Base-by-base conservation (phyloP, 2,888 invertebrate genomes). In the Lasioglossum villosulum region DNA sequence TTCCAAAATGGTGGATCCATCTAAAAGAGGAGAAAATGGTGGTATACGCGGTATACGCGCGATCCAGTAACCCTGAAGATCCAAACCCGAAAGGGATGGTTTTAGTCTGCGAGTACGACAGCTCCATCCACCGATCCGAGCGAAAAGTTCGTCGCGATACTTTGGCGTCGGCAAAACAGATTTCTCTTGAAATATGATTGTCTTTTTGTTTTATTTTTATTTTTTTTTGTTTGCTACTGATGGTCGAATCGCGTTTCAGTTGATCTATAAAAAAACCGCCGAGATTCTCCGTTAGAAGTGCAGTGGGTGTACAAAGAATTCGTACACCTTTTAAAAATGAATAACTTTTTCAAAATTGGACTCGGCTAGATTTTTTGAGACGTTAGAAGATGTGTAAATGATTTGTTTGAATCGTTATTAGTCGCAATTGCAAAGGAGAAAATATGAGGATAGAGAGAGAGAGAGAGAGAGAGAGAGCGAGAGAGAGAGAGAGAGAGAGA, bases 41-140 rank as follows among this genome's bases (percentile, higher is more conserved):
- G 66, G 30, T 56, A 23, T 23, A 66, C 34, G 23, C 63, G 34
- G 66, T 66, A 34, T 66, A 34, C 59, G 59, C 37, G 86, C 75
- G 27, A 27, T 59, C 86, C 80, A 75, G 82, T 84, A 83, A 88
- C 85, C 83, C 52, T 52, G 52, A 52, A 10, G 52, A n/a, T 79
- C 73, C 42, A 83, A 86, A 78, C 72, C 80, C 19, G 82, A 80
- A 85, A 82, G 66, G 66, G 81, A 82, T 80, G 68, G 73, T 76
- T 72, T 73, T 76, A 59, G 56, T n/a, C 63, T 45, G 39, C 78
- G 78, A 82, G 82, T 86, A 82, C 71, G 77, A 42, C 83, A 79
- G 81, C 80, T 66, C 56, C 80, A 80, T 71, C 79, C 72, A 76
- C 70, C 39, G 19, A 71, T 39, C 30, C 83, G 30, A 27, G 37